Conservation (phyloP, 2,113 vertebrate species). For the Periophthalmodon schlosseri region DNA sequence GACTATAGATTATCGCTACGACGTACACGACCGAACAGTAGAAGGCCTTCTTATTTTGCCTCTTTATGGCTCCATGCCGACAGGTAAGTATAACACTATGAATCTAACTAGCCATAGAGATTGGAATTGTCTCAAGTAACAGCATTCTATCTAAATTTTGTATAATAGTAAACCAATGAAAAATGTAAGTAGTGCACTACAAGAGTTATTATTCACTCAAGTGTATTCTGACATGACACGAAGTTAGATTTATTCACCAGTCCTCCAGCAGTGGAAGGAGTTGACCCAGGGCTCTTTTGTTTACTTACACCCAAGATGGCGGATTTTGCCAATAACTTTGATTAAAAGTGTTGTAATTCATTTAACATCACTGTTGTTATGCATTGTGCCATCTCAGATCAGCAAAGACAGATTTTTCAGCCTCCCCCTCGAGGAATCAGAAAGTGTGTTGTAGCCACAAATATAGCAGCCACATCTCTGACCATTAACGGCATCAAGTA, state of each 20-base stretch:
- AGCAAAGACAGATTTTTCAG: constrained; percentile 94
- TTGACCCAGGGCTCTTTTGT: too few species aligned
- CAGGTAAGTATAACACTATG: constrained; percentile 78
- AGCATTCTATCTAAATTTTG: too few species aligned
- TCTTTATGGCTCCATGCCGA: constrained; percentile 94
- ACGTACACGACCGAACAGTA: constrained; percentile 85
- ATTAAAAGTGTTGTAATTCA: neutral
- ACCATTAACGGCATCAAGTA: constrained; percentile 95
- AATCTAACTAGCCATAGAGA: neutral
- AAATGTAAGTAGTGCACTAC: neutral
- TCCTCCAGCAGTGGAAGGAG: too few species aligned
- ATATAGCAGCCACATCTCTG: constrained; percentile 95
- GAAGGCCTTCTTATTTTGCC: constrained; percentile 93
- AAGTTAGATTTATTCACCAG: too few species aligned
- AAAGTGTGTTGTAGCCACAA: constrained; percentile 95
- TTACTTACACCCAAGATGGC: too few species aligned
- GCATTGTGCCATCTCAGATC: constrained; percentile 77
- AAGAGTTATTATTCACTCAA: neutral
- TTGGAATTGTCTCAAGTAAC: neutral
- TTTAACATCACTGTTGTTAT: neutral
- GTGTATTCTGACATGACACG: too few species aligned
- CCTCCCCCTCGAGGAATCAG: constrained; percentile 88
- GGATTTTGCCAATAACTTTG: neutral
- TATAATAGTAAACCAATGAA: neutral
- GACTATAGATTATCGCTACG: constrained; percentile 88